Percentiles rank a stretch among this genome's conserved stretches.
These are phyloP conservation scores for Rhizoglyphus robini DNA, from an alignment of 1,140 invertebrate species.

Conservation along the genomic window DNA sequence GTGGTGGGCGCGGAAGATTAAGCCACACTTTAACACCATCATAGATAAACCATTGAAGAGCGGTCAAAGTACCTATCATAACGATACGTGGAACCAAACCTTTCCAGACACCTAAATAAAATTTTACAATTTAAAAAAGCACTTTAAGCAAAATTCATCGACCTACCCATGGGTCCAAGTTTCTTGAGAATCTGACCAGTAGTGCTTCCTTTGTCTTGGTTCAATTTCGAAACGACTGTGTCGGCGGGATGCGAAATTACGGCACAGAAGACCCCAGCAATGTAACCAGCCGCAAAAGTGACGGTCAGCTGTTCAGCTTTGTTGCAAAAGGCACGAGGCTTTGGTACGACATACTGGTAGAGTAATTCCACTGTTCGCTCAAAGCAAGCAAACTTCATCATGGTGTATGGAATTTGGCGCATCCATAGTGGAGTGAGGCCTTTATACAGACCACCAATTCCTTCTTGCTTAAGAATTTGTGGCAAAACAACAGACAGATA, in stretches of 20 bases:
- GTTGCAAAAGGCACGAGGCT: conserved; percentile 75
- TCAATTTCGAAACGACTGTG: conserved; percentile 97
- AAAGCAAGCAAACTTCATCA: conserved; percentile 99
- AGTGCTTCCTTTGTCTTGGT: conserved; percentile 73
- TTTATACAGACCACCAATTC: conserved; percentile 70
- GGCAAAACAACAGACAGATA: conserved; percentile 67
- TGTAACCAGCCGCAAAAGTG: conserved; percentile 94
- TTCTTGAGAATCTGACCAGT: conserved; percentile 55
- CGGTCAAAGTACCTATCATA: conserved; percentile 98
- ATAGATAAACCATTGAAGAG: conserved; percentile 98
- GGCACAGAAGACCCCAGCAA: conserved; percentile 97
- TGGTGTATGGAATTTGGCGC: conserved; percentile 98
- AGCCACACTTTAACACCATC: conserved; percentile 85
- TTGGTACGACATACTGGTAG: conserved; percentile 83
- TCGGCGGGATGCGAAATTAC: conserved; percentile 98
- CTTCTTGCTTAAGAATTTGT: conserved; percentile 45
- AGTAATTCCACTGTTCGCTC: conserved; percentile 91
- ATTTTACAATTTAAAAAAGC: no score
- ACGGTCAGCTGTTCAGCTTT: conserved; percentile 92
- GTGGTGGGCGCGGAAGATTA: conserved; percentile 87
- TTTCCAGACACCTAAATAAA: conserved; percentile 95
- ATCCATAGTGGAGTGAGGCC: conserved; percentile 92
- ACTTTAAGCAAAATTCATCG: no score
- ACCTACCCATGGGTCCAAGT: conserved; percentile 53
- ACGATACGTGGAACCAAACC: conserved; percentile 92